These are phyloP conservation scores for Parus major DNA, from an alignment of 2,113 vertebrate species.

Conservation along the genomic window DNA sequence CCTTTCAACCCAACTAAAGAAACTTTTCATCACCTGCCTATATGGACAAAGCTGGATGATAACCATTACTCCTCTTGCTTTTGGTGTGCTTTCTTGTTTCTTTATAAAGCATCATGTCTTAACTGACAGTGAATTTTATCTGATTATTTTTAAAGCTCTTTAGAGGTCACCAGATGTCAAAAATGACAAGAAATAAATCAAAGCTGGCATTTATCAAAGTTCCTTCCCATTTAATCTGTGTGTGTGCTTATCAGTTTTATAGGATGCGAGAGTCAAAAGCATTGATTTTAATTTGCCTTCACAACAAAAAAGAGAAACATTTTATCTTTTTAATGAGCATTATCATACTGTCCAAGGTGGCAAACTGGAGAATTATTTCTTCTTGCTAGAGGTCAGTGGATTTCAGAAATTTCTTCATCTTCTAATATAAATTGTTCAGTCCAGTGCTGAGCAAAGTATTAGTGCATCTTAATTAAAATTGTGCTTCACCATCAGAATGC, in stretches of 20 bases:
- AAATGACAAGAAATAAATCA: slow-evolving; percentile 6
- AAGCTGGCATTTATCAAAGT: slow-evolving; percentile 14
- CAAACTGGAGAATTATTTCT: not conserved
- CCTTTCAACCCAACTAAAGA: not conserved
- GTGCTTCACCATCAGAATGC: not conserved
- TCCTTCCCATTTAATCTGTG: not conserved
- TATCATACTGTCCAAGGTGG: not conserved
- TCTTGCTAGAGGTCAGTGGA: not conserved
- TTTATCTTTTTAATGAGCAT: not conserved
- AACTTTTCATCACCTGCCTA: not conserved
- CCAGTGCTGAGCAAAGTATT: not conserved
- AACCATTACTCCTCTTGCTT: not conserved
- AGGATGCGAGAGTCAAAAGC: not conserved
- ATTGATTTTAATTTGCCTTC: slow-evolving; percentile 11
- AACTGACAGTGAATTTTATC: not conserved
- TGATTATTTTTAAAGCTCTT: not conserved
- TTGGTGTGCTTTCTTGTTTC: not conserved
- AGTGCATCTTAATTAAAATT: not conserved
- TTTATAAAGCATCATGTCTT: not conserved
- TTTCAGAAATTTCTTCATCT: not conserved
- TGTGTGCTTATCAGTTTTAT: not conserved
- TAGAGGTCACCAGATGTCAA: slow-evolving; percentile 30
- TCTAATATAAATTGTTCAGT: not conserved
- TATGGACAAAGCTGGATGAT: not conserved
- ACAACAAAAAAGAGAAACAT: not conserved